Evolutionary conservation across 2,113 vertebrate genomes (phyloP).

Genomic region (Eretmochelys imbricata): DNA sequence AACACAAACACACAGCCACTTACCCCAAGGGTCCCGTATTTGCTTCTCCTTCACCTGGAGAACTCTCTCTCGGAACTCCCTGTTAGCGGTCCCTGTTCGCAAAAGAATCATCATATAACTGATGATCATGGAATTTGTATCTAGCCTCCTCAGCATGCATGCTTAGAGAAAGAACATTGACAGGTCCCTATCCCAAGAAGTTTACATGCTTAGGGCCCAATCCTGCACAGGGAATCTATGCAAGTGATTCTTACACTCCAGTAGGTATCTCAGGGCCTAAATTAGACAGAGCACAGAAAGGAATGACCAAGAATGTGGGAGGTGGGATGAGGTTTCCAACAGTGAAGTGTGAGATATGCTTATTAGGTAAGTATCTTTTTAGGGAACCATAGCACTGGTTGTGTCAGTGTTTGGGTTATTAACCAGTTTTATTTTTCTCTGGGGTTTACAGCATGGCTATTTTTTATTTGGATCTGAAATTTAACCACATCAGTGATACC

Average conservation of each 20-base stretch:
- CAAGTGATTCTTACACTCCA: not conserved
- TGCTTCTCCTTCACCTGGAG: too few relatives aligned
- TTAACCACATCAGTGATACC: not conserved
- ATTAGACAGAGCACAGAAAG: not conserved
- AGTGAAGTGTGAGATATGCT: not conserved
- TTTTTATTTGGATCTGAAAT: not conserved
- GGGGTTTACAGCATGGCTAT: not conserved
- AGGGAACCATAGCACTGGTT: not conserved
- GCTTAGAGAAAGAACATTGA: not conserved
- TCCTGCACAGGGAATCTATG: not conserved
- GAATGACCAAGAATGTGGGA: not conserved
- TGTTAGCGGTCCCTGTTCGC: too few relatives aligned
- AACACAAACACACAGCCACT: too few relatives aligned
- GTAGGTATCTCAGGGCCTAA: not conserved
- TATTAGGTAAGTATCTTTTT: not conserved
- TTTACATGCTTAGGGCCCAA: not conserved
- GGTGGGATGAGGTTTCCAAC: not conserved
- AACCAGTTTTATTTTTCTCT: not conserved
- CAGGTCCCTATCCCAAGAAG: not conserved
- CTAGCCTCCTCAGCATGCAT: not conserved
- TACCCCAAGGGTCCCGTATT: too few relatives aligned
- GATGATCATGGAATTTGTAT: not conserved
- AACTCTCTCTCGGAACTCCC: too few relatives aligned
- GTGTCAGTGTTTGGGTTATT: not conserved
- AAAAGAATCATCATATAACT: not conserved